phyloP scores from a whole-genome alignment of 1,140 invertebrate genomes.

The Aphaenogaster rudis region DNA sequence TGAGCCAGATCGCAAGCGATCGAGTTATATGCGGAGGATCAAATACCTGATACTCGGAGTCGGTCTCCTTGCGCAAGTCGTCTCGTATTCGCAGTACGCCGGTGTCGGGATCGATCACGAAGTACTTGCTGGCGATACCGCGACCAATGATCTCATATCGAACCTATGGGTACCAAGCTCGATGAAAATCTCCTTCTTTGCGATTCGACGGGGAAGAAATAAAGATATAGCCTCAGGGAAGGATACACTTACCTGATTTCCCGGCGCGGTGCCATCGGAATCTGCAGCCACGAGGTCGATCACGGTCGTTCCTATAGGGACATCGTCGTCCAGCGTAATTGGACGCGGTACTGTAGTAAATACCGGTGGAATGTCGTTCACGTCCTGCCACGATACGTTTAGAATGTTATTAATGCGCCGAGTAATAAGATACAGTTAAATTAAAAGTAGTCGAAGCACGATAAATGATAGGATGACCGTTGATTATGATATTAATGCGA shows the following conservation, averaged over 20 bases:
- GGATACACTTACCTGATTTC: slow-evolving; percentile 90
- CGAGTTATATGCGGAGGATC: neutral
- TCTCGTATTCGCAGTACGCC: slow-evolving; percentile 93
- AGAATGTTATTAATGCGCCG: slow-evolving; percentile 17
- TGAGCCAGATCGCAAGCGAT: neutral
- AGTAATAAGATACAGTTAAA: slow-evolving; percentile 31
- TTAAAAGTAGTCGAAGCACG: slow-evolving; percentile 11
- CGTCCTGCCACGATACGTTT: slow-evolving; percentile 87
- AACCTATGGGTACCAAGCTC: slow-evolving; percentile 82
- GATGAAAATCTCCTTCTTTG: neutral
- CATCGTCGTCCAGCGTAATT: slow-evolving; percentile 94
- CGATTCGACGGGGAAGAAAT: neutral
- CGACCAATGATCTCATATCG: slow-evolving; percentile 94
- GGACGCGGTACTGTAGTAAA: slow-evolving; percentile 94
- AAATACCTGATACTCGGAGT: slow-evolving; percentile 93
- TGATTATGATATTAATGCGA: slow-evolving; percentile 34
- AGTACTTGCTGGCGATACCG: slow-evolving; percentile 93
- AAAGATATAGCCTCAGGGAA: neutral
- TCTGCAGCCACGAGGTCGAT: slow-evolving; percentile 93
- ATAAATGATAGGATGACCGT: slow-evolving; percentile 9
- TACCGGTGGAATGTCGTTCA: slow-evolving; percentile 94
- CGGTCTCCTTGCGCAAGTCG: slow-evolving; percentile 93
- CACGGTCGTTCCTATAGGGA: slow-evolving; percentile 93
- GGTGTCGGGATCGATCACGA: slow-evolving; percentile 94
- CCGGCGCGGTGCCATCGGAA: slow-evolving; percentile 93